Evolutionary conservation across 92 coral and sea anemone species (phyloP).

Genomic region (Parazoanthus swiftii): DNA sequence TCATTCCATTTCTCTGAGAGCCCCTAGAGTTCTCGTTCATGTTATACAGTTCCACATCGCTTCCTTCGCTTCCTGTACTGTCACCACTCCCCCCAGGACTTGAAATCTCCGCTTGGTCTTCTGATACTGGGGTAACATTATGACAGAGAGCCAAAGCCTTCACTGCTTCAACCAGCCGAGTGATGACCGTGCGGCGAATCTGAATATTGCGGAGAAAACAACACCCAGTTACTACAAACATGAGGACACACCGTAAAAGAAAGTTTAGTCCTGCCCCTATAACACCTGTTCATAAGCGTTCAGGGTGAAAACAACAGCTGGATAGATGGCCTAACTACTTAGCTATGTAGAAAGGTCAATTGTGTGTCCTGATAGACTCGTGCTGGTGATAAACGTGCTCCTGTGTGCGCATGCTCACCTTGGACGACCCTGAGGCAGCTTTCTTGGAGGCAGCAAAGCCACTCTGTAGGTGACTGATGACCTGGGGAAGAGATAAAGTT

Average conservation of each 20-base stretch:
- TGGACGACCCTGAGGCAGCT: slow-evolving; percentile 43
- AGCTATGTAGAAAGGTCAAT: too few relatives aligned
- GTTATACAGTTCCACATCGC: slow-evolving; percentile 53
- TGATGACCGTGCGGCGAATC: slow-evolving; percentile 98
- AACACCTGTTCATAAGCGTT: too few relatives aligned
- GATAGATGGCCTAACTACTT: too few relatives aligned
- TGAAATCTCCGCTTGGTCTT: slow-evolving; percentile 53
- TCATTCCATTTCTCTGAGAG: slow-evolving; percentile 55
- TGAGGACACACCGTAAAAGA: too few relatives aligned
- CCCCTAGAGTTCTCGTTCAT: slow-evolving; percentile 40
- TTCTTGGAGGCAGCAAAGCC: slow-evolving; percentile 43
- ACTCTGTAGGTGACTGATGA: slow-evolving; percentile 55
- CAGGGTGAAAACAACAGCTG: too few relatives aligned
- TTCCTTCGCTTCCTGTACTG: slow-evolving; percentile 74
- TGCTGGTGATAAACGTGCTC: not conserved
- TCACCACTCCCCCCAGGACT: slow-evolving; percentile 59
- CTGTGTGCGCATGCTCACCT: slow-evolving; percentile 24
- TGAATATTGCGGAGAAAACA: slow-evolving; percentile 14
- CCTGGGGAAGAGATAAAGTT: slow-evolving; percentile 25
- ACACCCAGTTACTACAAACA: not conserved
- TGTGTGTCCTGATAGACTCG: too few relatives aligned
- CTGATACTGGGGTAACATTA: slow-evolving; percentile 94
- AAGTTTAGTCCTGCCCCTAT: too few relatives aligned
- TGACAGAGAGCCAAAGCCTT: slow-evolving; percentile 97
- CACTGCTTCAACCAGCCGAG: slow-evolving; percentile 95